These are phyloP conservation scores for Anguilla rostrata DNA, from an alignment of 2,113 vertebrate species.

Conservation along the genomic window DNA sequence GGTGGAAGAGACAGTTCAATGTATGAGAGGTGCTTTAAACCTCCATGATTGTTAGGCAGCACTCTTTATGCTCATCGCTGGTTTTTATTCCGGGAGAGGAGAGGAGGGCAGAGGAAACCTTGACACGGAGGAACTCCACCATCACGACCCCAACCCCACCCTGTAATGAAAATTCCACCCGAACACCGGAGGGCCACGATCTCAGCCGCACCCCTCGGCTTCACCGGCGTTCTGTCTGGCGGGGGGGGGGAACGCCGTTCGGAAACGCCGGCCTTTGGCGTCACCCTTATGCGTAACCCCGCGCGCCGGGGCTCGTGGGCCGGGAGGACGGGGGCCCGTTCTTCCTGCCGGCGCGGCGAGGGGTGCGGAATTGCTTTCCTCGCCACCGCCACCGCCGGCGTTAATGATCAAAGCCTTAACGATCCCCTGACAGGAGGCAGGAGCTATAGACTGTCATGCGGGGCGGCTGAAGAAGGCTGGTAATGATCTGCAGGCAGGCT, in stretches of 20 bases:
- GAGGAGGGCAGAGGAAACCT: not conserved
- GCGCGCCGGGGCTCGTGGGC: slow-evolving; percentile 59
- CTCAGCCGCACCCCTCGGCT: not conserved
- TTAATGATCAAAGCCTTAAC: slow-evolving; percentile 74
- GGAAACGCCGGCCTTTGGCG: not conserved
- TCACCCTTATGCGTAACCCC: not conserved
- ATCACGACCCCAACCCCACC: not conserved
- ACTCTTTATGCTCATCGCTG: not conserved
- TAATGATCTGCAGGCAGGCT: slow-evolving; percentile 67
- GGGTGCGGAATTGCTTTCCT: not conserved
- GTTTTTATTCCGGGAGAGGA: not conserved
- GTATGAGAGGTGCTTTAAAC: slow-evolving; percentile 6
- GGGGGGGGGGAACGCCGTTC: not conserved
- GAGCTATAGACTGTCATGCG: slow-evolving; percentile 68
- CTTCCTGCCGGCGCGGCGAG: slow-evolving; percentile 62
- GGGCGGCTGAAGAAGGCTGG: slow-evolving; percentile 62
- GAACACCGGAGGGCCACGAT: not conserved
- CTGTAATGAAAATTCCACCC: not conserved
- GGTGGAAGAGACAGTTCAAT: slow-evolving; percentile 8
- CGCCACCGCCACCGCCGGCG: slow-evolving; percentile 52
- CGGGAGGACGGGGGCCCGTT: slow-evolving; percentile 57
- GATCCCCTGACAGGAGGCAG: slow-evolving; percentile 71
- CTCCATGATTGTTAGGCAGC: not conserved
- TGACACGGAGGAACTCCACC: not conserved
- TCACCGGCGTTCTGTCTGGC: not conserved